A percentile compares a stretch with the other conserved stretches of the same genome.
Conservation (phyloP, 2,797 vertebrate species). For the Amblyopsis hoosieri region DNA sequence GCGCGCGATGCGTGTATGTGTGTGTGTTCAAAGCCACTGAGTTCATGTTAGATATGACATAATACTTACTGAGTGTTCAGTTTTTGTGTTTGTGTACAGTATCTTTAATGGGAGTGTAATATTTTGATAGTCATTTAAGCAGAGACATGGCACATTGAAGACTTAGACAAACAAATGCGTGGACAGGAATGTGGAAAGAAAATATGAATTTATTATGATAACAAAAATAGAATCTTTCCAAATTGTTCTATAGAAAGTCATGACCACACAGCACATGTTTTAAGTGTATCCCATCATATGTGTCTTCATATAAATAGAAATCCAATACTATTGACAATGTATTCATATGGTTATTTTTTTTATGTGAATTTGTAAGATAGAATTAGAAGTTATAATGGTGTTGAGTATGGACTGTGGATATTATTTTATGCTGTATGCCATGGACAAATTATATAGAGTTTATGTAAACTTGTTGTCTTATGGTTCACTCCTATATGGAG, state of each 20-base stretch:
- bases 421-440: slow-evolving; percentile 76
- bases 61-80: slow-evolving; percentile 66
- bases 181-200: slow-evolving; percentile 27
- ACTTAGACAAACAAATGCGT: slow-evolving; percentile 26
- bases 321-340: slow-evolving; percentile 64
- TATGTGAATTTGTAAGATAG: slow-evolving; percentile 74
- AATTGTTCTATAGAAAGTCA: slow-evolving; percentile 47
- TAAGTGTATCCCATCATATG: slow-evolving; percentile 50
- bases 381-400: slow-evolving; percentile 66
- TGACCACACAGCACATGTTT: slow-evolving; percentile 37
- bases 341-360: slow-evolving; percentile 71
- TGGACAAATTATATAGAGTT: slow-evolving; percentile 67
- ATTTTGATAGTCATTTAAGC: slow-evolving; percentile 46
- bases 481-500: slow-evolving; percentile 62
- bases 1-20: not conserved
- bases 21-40: slow-evolving; percentile 27
- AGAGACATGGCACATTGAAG: slow-evolving; percentile 26
- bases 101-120: slow-evolving; percentile 53
- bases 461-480: slow-evolving; percentile 75
- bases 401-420: slow-evolving; percentile 56
- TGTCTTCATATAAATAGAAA: slow-evolving; percentile 53
- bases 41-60: slow-evolving; percentile 49
- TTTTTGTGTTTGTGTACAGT: slow-evolving; percentile 62
- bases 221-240: slow-evolving; percentile 56
- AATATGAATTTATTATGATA: slow-evolving; percentile 43